Base-by-base conservation (phyloP, 1,140 invertebrate species). In the Drosophila obscura region DNA sequence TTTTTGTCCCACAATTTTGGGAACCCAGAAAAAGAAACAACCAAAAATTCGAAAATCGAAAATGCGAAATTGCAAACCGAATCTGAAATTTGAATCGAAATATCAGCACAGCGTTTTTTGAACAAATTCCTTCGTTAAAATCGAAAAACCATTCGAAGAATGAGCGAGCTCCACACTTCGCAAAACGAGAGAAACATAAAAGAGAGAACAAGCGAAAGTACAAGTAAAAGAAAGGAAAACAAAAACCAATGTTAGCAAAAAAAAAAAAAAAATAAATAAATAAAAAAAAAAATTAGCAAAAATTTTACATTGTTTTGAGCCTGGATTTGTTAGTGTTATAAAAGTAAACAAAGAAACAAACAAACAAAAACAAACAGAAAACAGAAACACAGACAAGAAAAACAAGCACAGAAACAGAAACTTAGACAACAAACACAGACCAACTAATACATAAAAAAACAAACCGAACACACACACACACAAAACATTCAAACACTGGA, bases 281-380 rank as follows among this genome's bases (percentile, higher is more conserved):
- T 63, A 76, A 81, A 74, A 46, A 28, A 24, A 62, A 68, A 76
- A 81, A 67, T 69, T 65, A 82, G 65, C 72, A 66, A 67, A 63
- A 80, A 73, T 67, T 72, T 77, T 88, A 74, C 66, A 85, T 88
- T 88, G 79, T 79, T 89, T 91, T 91, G 89, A 89, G 90, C 90
- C 90, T 91, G 90, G 85, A 91, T 91, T 91, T 91, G 90, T 91
- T 91, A 91, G 90, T 91, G 79, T 91, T 81, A 80, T 74, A 77
- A 81, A 72, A 78, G 56, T 69, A 77, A 72, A 75, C 63, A 65
- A 64, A 63, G 46, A 71, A 44, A 61, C 66, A 64, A 73, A 56
- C 65, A 64, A 75, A 69, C 19, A 44, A 67, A 51, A 68, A 61
- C 39, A 22, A 69, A 46, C 48, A 52, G 52, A 61, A 56, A 62